Evolutionary conservation across 2,888 invertebrate species (phyloP).

Genomic region (Helobdella robusta): DNA sequence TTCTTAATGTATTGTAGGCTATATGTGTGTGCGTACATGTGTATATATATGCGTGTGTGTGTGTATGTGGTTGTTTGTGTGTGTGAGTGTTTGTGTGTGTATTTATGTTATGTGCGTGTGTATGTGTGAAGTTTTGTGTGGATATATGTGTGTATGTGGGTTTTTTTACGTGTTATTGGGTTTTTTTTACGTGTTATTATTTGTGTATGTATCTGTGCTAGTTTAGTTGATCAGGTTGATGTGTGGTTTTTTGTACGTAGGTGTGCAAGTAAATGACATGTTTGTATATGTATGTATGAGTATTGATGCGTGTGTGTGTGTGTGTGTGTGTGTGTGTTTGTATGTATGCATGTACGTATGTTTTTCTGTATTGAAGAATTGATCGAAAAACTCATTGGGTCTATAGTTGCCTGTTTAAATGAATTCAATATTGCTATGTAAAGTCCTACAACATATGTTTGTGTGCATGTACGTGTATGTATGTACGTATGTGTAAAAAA

Average conservation of each 20-base stretch:
- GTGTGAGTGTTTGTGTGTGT: slow-evolving; percentile 2
- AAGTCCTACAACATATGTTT: background rate
- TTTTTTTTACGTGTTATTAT: background rate
- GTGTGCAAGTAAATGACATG: background rate
- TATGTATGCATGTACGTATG: slow-evolving; percentile 3
- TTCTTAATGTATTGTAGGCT: background rate
- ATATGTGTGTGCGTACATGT: slow-evolving; percentile 18
- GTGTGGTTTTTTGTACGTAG: background rate
- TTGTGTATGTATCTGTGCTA: background rate
- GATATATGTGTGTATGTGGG: background rate
- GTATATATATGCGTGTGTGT: slow-evolving; percentile 17
- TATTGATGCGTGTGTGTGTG: background rate
- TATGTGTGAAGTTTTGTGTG: slow-evolving; percentile 3
- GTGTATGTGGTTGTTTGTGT: background rate
- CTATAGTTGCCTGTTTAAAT: background rate
- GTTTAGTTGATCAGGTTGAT: background rate
- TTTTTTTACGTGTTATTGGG: background rate
- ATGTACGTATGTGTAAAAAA: slow-evolving; percentile 1
- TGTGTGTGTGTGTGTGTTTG: background rate
- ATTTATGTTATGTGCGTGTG: background rate
- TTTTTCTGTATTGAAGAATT: background rate
- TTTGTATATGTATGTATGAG: background rate
- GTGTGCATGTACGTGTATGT: slow-evolving; percentile 1
- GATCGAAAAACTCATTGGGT: background rate
- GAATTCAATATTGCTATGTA: background rate